Conservation (phyloP, 2,888 invertebrate species). For the Nudaria mundana region DNA sequence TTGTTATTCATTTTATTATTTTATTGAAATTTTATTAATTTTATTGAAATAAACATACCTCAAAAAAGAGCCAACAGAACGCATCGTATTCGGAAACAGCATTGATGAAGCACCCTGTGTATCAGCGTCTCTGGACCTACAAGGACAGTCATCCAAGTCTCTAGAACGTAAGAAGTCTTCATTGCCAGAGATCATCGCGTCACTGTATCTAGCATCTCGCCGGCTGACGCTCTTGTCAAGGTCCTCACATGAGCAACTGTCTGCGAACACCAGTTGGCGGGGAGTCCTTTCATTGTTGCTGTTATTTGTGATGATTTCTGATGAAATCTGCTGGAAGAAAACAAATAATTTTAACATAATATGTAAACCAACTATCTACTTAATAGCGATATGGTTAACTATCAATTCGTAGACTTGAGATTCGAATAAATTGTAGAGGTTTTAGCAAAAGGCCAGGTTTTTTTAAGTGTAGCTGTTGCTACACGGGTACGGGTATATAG, state of each 20-base stretch:
- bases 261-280: constrained; percentile 36
- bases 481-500: too few species aligned
- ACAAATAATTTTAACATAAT: neutral
- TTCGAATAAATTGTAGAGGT: too few species aligned
- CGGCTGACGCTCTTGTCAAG: constrained; percentile 7
- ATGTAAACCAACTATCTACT: too few species aligned
- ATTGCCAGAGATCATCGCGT: neutral
- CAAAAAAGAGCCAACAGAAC: constrained; percentile 35
- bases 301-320: constrained; percentile 42
- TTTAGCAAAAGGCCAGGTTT: too few species aligned
- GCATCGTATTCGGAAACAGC: constrained; percentile 45
- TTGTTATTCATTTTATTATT: too few species aligned
- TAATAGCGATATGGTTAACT: too few species aligned
- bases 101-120: constrained; percentile 55
- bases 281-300: constrained; percentile 23
- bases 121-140: constrained; percentile 43
- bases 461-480: too few species aligned
- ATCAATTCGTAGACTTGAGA: too few species aligned
- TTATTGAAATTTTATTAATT: too few species aligned
- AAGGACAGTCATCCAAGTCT: constrained; percentile 45
- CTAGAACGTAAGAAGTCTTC: constrained; percentile 13
- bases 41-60: too few species aligned
- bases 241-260: constrained; percentile 60
- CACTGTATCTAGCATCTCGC: constrained; percentile 1
- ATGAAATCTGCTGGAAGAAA: constrained; percentile 36